A percentile compares a stretch with the other conserved stretches of the same genome.
Conservation (phyloP, 1,140 invertebrate genomes). For the Thrips palmi region DNA sequence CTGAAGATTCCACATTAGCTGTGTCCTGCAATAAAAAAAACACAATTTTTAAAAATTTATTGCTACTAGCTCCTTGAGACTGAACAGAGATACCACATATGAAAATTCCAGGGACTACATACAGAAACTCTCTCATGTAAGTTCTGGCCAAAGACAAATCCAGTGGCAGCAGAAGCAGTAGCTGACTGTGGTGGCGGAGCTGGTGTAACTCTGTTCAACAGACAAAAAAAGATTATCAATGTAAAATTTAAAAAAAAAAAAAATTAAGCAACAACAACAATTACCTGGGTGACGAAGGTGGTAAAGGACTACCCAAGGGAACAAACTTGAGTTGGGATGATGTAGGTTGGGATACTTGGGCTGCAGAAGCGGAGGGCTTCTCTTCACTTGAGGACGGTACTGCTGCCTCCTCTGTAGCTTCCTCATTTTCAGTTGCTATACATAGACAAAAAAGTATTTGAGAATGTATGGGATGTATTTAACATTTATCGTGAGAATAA, state of each 20-base stretch:
- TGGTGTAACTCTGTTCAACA: neutral
- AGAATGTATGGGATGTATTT: no score
- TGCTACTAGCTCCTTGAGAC: constrained; percentile 5
- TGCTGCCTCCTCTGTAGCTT: neutral
- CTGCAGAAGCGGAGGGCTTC: neutral
- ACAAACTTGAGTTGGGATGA: no score
- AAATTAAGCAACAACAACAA: no score
- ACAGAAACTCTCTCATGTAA: constrained; percentile 59
- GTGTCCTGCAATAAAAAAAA: constrained; percentile 5
- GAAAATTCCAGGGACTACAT: constrained; percentile 10
- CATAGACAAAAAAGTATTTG: no score
- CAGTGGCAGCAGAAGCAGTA: constrained; percentile 23
- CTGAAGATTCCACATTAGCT: constrained; percentile 6
- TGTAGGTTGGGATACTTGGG: neutral
- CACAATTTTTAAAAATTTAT: no score
- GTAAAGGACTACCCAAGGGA: constrained; percentile 2
- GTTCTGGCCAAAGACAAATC: constrained; percentile 85
- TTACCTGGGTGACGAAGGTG: no score
- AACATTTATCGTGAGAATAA: neutral
- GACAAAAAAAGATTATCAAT: no score
- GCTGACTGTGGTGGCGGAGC: constrained; percentile 10
- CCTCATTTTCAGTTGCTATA: no score
- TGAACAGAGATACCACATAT: constrained; percentile 7
- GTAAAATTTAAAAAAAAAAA: no score
- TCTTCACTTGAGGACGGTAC: neutral